phyloP scores from a whole-genome alignment of 2,797 vertebrate species.

The Mallotus villosus region DNA sequence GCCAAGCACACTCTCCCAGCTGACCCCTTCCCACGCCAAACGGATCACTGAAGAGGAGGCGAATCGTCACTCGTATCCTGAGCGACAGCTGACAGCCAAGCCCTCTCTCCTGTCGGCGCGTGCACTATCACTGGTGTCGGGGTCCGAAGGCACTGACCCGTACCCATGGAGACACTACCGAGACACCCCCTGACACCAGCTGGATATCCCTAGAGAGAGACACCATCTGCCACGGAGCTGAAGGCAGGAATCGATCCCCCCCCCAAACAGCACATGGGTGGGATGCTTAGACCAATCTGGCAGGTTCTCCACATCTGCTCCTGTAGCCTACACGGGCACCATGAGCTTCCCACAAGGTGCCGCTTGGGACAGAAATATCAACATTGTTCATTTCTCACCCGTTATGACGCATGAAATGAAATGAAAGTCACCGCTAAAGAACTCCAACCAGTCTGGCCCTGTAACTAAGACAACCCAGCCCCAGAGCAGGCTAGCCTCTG shows the following conservation, averaged over 20 bases:
- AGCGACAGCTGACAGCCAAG: slow-evolving; percentile 63
- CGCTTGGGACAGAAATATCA: slow-evolving; percentile 38
- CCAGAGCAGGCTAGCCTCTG: slow-evolving; percentile 20
- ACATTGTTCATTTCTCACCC: slow-evolving; percentile 69
- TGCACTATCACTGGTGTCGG: slow-evolving; percentile 28
- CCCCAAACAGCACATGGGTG: slow-evolving; percentile 42
- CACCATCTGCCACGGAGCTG: slow-evolving; percentile 51
- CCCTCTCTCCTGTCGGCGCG: slow-evolving; percentile 60
- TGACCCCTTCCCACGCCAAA: too few relatives aligned
- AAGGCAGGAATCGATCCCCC: slow-evolving; percentile 43
- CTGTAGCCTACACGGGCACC: slow-evolving; percentile 35
- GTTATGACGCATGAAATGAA: slow-evolving; percentile 70
- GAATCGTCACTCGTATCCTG: not conserved
- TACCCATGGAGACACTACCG: slow-evolving; percentile 63
- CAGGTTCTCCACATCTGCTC: too few relatives aligned
- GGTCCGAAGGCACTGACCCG: slow-evolving; percentile 29
- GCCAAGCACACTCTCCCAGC: too few relatives aligned
- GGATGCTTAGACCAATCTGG: too few relatives aligned
- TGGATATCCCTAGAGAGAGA: slow-evolving; percentile 49
- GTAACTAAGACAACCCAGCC: not conserved
- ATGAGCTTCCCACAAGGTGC: slow-evolving; percentile 61
- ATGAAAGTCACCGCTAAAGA: slow-evolving; percentile 55
- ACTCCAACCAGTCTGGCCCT: slow-evolving; percentile 2
- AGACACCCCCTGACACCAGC: slow-evolving; percentile 63
- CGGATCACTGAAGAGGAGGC: too few relatives aligned